Base-by-base conservation (phyloP, 1,140 invertebrate species). In the Drosophila bocki region DNA sequence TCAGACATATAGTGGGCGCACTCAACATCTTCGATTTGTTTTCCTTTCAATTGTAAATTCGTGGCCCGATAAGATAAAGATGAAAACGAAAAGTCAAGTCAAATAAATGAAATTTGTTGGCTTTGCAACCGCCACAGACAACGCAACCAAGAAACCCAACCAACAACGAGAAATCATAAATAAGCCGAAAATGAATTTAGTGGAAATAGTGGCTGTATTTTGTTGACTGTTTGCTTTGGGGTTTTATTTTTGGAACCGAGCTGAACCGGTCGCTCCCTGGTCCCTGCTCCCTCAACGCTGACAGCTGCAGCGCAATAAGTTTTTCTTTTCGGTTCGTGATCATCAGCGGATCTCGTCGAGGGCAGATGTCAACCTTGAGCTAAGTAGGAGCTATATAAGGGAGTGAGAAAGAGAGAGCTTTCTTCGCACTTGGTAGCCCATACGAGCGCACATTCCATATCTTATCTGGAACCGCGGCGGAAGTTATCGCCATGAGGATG, bases 191-290 rank as follows among this genome's bases (percentile, higher is more conserved):
- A 69, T 50, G 48, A 47, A 70, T 56, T 70, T 69, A n/a, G 44
- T 67, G 59, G 64, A 70, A 70, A 56, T 69, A 37, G 67, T 68
- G 17, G 47, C 17, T 70, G 13, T 51, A 11, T 69, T 39, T 54
- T 54, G 51, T 47, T 59, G 39, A 35, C 57, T 19, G 47, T 33
- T 54, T 56, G 44, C 56, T 44, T 56, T 54, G 35, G 29, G 35
- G 56, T 56, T 72, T 69, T 87, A 86, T 87, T 87, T 87, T 83
- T 56, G 76, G 79, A 86, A 86, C 82, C 75, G 59, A 33, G 17
- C 48, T 3, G 47, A 48, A 48, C 47, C 22, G 45, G 22, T 13
- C 19, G 22, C 7, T 48, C 45, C 45, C 19, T 7, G 26, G 26
- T 26, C 45, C 15, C 22, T 12, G 48, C 9, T 17, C 48, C 29